Evolutionary conservation across 2,797 vertebrate species (phyloP).

Genomic region (Falco peregrinus): DNA sequence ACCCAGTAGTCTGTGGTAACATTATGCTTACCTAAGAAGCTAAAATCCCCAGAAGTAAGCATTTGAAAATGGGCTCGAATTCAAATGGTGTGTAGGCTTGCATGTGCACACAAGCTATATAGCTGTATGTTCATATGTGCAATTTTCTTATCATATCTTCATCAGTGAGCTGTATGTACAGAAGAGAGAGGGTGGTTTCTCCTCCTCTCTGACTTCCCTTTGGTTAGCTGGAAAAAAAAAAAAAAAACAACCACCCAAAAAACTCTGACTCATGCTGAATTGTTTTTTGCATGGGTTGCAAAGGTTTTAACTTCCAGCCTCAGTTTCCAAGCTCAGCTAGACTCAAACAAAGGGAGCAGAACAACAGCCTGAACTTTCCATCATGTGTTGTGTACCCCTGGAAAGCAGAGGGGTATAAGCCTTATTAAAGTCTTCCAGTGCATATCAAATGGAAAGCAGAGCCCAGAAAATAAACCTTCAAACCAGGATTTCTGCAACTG

Average conservation of each 20-base stretch:
- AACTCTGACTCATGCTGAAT: not conserved
- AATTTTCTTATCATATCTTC: not conserved
- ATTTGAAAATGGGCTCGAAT: not conserved
- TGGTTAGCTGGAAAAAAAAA: not conserved
- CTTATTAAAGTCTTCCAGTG: not conserved
- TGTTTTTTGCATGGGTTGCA: not conserved
- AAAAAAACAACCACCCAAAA: too few species aligned
- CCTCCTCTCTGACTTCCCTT: not conserved
- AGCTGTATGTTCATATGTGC: not conserved
- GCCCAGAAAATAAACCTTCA: not conserved
- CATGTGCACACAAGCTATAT: not conserved
- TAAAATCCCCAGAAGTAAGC: not conserved
- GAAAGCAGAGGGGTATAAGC: not conserved
- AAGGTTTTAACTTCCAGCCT: not conserved
- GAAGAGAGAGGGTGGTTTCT: not conserved
- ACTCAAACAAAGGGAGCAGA: not conserved
- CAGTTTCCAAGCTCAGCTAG: not conserved
- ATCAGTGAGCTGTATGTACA: not conserved
- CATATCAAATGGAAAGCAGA: not conserved
- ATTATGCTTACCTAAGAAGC: not conserved
- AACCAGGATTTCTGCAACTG: not conserved
- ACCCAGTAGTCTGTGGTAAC: not conserved
- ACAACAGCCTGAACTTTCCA: not conserved
- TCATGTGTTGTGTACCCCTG: not conserved
- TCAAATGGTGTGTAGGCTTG: not conserved